Conservation (phyloP, 2,888 invertebrate species). For the Tenthredo distinguenda region DNA sequence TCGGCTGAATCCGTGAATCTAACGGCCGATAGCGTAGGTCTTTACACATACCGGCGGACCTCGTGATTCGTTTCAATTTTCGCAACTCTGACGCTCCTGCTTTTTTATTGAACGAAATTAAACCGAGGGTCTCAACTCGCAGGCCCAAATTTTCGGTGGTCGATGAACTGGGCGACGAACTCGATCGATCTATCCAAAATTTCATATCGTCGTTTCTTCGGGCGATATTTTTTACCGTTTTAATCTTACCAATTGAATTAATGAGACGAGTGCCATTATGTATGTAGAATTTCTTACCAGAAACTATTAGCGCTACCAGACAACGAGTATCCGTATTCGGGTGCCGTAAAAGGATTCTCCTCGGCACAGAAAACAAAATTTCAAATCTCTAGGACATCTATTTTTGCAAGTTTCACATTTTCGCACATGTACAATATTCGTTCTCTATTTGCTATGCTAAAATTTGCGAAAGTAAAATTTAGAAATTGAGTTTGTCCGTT, state of each 20-base stretch:
- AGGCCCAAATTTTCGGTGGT: neutral
- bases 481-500: too few relatives aligned
- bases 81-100: neutral
- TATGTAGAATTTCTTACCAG: neutral
- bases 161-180: neutral
- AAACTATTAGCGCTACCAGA: too few relatives aligned
- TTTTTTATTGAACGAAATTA: neutral
- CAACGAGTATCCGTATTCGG: too few relatives aligned
- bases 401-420: too few relatives aligned
- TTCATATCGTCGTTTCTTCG: neutral
- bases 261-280: neutral
- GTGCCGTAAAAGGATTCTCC: too few relatives aligned
- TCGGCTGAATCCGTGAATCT: conserved; percentile 39
- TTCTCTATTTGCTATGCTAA: too few relatives aligned
- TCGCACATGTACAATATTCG: too few relatives aligned
- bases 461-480: too few relatives aligned
- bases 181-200: neutral
- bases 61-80: neutral
- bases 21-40: conserved; percentile 32
- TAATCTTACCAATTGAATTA: neutral
- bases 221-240: neutral
- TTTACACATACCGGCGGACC: neutral
- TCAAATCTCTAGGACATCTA: too few relatives aligned
- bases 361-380: too few relatives aligned
- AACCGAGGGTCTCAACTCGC: neutral